A percentile compares a stretch with the other conserved stretches of the same genome.
These are phyloP conservation scores for Nemotelus pantherinus DNA, from an alignment of 2,888 invertebrate genomes.

Conservation along the genomic window DNA sequence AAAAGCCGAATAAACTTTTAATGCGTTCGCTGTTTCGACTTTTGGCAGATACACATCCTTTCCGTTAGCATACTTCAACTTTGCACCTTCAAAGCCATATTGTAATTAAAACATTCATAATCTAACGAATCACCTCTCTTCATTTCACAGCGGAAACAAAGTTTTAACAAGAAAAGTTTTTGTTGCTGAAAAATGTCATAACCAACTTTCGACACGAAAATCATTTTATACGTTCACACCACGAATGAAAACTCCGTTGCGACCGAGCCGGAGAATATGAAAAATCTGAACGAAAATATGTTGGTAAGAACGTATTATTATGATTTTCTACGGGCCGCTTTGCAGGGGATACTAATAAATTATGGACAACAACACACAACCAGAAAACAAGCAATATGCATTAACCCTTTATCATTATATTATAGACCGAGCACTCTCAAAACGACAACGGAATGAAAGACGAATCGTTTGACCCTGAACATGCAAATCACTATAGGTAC, in stretches of 20 bases:
- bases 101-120: too few species aligned
- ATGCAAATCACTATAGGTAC: constrained; percentile 32
- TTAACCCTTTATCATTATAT: constrained; percentile 36
- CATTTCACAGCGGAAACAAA: background rate
- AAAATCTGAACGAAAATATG: background rate
- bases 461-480: constrained; percentile 14
- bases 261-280: background rate
- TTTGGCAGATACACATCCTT: too few species aligned
- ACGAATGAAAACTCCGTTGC: background rate
- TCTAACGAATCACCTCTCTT: background rate
- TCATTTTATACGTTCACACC: constrained; percentile 22
- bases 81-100: too few species aligned
- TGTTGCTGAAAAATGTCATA: constrained; percentile 16
- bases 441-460: background rate
- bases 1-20: too few species aligned
- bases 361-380: constrained; percentile 4
- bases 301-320: background rate
- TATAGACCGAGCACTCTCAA: constrained; percentile 15
- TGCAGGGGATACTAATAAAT: constrained; percentile 12
- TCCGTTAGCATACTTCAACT: too few species aligned
- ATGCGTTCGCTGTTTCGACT: too few species aligned
- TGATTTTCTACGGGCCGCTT: too few species aligned
- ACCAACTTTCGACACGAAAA: constrained; percentile 34
- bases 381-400: constrained; percentile 27
- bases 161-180: constrained; percentile 41